Percentiles rank a stretch among this genome's conserved stretches.
Evolutionary conservation across 2,797 vertebrate species (phyloP).

Genomic region (Pseudomugil gertrudae): DNA sequence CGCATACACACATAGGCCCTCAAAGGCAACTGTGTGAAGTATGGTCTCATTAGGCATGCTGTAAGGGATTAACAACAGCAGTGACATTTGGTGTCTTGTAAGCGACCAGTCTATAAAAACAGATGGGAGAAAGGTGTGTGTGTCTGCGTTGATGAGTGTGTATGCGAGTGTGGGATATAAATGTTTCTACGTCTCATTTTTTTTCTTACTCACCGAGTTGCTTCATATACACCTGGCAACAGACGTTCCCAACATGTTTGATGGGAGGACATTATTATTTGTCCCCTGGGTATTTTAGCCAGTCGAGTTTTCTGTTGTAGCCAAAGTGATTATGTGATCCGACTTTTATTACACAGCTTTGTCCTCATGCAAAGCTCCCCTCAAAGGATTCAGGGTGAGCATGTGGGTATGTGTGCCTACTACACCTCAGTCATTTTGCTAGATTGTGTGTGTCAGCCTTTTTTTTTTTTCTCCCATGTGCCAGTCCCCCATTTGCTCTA

Average conservation of each 20-base stretch:
- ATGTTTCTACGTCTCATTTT: constrained; percentile 47
- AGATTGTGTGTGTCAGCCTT: constrained; percentile 41
- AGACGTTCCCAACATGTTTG: constrained; percentile 65
- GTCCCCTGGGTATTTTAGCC: constrained; percentile 77
- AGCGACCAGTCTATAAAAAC: constrained; percentile 86
- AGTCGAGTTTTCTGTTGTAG: constrained; percentile 69
- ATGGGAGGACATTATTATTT: constrained; percentile 77
- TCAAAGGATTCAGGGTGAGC: constrained; percentile 66
- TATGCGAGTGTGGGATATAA: constrained; percentile 32
- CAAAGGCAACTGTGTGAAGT: constrained; percentile 68
- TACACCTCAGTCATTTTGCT: constrained; percentile 45
- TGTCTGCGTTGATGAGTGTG: constrained; percentile 7
- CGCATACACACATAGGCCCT: constrained; percentile 42
- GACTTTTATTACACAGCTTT: constrained; percentile 78
- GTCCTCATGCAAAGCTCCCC: constrained; percentile 72
- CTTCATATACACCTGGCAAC: constrained; percentile 59
- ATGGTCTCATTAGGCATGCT: constrained; percentile 81
- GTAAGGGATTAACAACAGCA: constrained; percentile 84
- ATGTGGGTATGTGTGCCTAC: constrained; percentile 33
- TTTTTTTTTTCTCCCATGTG: not conserved
- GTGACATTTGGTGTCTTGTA: constrained; percentile 85
- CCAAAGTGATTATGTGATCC: constrained; percentile 81
- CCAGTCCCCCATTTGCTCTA: constrained; percentile 29
- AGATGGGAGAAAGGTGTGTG: constrained; percentile 56
- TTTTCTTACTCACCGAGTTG: constrained; percentile 29